phyloP scores from a whole-genome alignment of 2,797 vertebrate genomes.

The Pipistrellus pygmaeus region DNA sequence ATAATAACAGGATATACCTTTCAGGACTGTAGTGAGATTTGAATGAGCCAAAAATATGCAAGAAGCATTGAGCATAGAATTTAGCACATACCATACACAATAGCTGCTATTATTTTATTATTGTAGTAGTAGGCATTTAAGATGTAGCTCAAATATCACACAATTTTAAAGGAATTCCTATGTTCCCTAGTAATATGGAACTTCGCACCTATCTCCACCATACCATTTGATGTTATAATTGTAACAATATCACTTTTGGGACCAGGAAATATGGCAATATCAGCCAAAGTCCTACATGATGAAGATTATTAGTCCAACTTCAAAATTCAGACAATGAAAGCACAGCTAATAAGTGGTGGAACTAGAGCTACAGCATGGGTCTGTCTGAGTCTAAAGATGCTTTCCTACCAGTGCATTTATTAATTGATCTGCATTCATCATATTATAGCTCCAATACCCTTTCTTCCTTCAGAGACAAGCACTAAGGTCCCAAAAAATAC shows the following conservation, averaged over 20 bases:
- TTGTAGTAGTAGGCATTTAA: background rate
- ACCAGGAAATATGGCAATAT: background rate
- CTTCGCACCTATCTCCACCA: background rate
- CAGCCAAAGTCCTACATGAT: background rate
- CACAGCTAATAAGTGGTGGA: background rate
- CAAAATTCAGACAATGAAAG: background rate
- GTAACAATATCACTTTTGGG: background rate
- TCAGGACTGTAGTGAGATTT: background rate
- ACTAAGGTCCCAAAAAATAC: background rate
- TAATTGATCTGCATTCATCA: background rate
- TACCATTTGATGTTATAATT: background rate
- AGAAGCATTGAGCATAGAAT: background rate
- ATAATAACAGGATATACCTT: background rate
- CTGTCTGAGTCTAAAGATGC: background rate
- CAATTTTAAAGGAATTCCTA: background rate
- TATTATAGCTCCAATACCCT: background rate
- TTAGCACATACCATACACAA: fast-evolving
- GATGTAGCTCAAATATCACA: background rate
- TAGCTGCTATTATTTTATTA: background rate
- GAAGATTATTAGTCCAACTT: background rate
- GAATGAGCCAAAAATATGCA: background rate
- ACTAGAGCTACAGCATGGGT: background rate
- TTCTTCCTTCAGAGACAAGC: background rate
- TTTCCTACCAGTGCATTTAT: background rate
- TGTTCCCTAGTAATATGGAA: background rate